Evolutionary conservation across 2,888 invertebrate species (phyloP).

Genomic region (Thecophora atra): DNA sequence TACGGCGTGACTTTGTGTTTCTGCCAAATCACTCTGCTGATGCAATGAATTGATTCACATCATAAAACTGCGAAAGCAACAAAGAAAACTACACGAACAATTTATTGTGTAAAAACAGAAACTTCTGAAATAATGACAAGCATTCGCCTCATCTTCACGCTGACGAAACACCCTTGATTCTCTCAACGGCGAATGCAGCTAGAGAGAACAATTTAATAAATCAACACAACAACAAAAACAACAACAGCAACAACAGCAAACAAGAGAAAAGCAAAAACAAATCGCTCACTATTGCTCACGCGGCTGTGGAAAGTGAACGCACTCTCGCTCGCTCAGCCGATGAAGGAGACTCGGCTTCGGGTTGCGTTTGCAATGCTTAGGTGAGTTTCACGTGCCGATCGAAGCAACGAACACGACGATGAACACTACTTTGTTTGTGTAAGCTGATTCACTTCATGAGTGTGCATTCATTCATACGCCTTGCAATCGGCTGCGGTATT

Average conservation of each 20-base stretch:
- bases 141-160: too few species aligned
- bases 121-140: too few species aligned
- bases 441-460: not conserved
- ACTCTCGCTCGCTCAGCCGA: constrained; percentile 38
- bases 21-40: constrained; percentile 4
- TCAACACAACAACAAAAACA: not conserved
- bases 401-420: constrained; percentile 9
- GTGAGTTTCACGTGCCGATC: constrained; percentile 43
- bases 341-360: constrained; percentile 33
- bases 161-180: too few species aligned
- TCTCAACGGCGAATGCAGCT: too few species aligned
- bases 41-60: constrained; percentile 22
- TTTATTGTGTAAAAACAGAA: too few species aligned
- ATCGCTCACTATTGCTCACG: constrained; percentile 18
- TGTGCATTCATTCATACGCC: constrained; percentile 18
- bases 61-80: constrained; percentile 1
- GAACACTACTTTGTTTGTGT: not conserved
- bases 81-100: too few species aligned
- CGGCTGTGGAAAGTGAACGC: constrained; percentile 41
- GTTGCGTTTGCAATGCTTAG: constrained; percentile 42
- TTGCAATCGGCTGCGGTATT: constrained; percentile 26
- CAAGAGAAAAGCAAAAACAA: not conserved
- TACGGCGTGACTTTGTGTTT: constrained; percentile 9
- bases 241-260: not conserved
- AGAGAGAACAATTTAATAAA: not conserved